These are phyloP conservation scores for Brachionus manjavacas DNA, from an alignment of 1,140 invertebrate species.

Conservation along the genomic window DNA sequence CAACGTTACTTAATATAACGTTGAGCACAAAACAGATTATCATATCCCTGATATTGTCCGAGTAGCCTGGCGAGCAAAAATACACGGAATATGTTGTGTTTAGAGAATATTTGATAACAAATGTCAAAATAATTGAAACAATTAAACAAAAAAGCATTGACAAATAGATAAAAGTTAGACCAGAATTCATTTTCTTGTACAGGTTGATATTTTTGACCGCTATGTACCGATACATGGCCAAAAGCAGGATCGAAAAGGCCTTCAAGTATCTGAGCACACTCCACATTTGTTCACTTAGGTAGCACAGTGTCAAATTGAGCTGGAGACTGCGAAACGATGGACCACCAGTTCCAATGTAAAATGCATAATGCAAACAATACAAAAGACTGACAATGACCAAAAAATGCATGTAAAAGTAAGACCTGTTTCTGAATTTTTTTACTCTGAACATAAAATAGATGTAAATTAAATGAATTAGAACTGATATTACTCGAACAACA, in stretches of 20 bases:
- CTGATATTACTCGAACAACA: neutral
- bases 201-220: constrained; percentile 10
- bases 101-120: neutral
- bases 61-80: constrained; percentile 5
- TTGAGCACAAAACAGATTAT: neutral
- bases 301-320: neutral
- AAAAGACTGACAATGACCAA: neutral
- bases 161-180: neutral
- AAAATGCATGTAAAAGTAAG: constrained; percentile 10
- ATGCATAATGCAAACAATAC: neutral
- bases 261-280: neutral
- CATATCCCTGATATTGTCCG: neutral
- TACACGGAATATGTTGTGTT: neutral
- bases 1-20: neutral
- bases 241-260: neutral
- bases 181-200: neutral
- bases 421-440: neutral
- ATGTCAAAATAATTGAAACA: neutral
- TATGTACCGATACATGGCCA: constrained; percentile 23
- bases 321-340: neutral
- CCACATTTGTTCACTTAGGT: neutral
- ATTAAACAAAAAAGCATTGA: neutral
- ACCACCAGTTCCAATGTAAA: neutral
- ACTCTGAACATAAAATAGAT: neutral
- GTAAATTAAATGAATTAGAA: neutral